Conservation (phyloP, 2,888 invertebrate species). For the Drosophila parthenogenetica region DNA sequence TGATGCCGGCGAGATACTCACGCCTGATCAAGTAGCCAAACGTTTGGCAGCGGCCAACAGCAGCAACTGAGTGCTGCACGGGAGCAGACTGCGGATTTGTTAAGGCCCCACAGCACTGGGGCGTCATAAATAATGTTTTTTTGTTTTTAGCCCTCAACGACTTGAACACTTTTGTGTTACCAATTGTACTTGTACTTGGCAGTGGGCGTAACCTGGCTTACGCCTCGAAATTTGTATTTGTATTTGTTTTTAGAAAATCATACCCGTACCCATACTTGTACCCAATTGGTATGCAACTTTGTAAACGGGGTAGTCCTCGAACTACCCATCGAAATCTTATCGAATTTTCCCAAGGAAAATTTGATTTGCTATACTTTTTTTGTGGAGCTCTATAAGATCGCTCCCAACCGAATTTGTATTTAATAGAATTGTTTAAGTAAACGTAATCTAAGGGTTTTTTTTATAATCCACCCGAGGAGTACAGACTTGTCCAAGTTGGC, state of each 20-base stretch:
- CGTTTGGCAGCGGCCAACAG: constrained; percentile 82
- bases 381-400: background rate
- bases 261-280: constrained; percentile 7
- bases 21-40: constrained; percentile 84
- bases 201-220: constrained; percentile 17
- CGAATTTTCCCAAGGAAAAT: constrained; percentile 31
- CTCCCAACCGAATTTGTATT: constrained; percentile 57
- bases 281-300: constrained; percentile 35
- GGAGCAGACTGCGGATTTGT: constrained; percentile 44
- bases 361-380: constrained; percentile 29
- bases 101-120: constrained; percentile 1
- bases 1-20: constrained; percentile 90
- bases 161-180: constrained; percentile 13
- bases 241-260: constrained; percentile 52
- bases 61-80: constrained; percentile 62
- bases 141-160: constrained; percentile 34
- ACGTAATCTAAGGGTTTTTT: constrained; percentile 33
- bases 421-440: constrained; percentile 50
- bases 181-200: constrained; percentile 37
- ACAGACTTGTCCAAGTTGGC: constrained; percentile 23
- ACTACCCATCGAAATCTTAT: constrained; percentile 35
- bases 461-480: constrained; percentile 7
- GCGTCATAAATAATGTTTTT: constrained; percentile 16
- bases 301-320: constrained; percentile 21
- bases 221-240: constrained; percentile 43